Conservation (phyloP, 2,797 vertebrate genomes). For the Neoniphon sammara region DNA sequence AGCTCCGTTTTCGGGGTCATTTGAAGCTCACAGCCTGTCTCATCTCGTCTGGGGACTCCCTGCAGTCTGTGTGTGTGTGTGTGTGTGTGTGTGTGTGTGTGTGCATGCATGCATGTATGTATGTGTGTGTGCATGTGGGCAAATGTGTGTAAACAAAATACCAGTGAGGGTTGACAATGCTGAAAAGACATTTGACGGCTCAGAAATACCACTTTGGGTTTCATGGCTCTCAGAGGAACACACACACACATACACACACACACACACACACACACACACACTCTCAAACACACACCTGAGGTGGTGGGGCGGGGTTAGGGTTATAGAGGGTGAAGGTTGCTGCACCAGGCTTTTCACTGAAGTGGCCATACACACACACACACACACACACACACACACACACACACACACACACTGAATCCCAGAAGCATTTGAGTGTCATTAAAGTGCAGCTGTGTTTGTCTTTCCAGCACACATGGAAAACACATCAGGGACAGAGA, state of each 20-base stretch:
- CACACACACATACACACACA: slow-evolving; percentile 23
- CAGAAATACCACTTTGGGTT: slow-evolving; percentile 52
- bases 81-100: slow-evolving; percentile 18
- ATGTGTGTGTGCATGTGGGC: slow-evolving; percentile 2
- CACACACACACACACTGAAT: slow-evolving; percentile 57
- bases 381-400: slow-evolving; percentile 40
- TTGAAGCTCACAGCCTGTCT: slow-evolving; percentile 73
- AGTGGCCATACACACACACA: slow-evolving; percentile 58
- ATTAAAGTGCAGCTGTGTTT: slow-evolving; percentile 86
- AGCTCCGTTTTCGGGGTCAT: slow-evolving; percentile 73
- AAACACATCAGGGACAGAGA: slow-evolving; percentile 77
- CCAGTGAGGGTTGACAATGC: slow-evolving; percentile 44
- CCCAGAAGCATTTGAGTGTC: slow-evolving; percentile 81
- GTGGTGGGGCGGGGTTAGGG: slow-evolving; percentile 2
- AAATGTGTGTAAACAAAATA: slow-evolving; percentile 31
- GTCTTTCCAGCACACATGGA: slow-evolving; percentile 84
- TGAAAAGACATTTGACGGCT: slow-evolving; percentile 54
- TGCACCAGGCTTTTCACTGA: slow-evolving; percentile 67
- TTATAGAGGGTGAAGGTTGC: slow-evolving; percentile 39
- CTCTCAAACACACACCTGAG: slow-evolving; percentile 1
- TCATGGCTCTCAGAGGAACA: slow-evolving; percentile 50
- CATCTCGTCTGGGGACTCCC: slow-evolving; percentile 64
- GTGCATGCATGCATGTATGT: slow-evolving; percentile 12
- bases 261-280: slow-evolving; percentile 6
- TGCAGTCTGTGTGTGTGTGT: slow-evolving; percentile 43